Conservation (phyloP, 1,140 invertebrate species). For the Leptoteleia sp. region DNA sequence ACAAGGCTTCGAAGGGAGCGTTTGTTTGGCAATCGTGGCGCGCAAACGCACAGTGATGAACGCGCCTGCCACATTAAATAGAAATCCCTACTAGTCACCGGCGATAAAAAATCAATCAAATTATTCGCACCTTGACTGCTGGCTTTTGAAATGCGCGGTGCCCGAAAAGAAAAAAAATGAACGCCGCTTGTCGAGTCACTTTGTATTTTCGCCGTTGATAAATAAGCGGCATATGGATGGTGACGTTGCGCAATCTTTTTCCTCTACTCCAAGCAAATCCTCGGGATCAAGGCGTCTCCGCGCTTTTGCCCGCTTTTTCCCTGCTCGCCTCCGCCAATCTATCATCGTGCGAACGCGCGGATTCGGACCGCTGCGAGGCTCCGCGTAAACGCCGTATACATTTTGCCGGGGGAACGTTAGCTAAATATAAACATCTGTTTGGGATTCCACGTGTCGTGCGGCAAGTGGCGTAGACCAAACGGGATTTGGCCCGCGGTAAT, state of each 20-base stretch:
- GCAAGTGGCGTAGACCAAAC: conserved; percentile 63
- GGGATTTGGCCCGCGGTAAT: conserved; percentile 69
- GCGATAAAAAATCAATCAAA: conserved; percentile 42
- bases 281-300: conserved; percentile 38
- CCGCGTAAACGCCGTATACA: conserved; percentile 42
- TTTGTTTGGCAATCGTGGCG: conserved; percentile 64
- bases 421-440: conserved; percentile 75
- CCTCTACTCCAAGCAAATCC: conserved; percentile 46
- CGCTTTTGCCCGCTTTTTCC: conserved; percentile 10
- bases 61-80: background rate
- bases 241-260: conserved; percentile 60
- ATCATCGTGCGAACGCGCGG: conserved; percentile 67
- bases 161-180: conserved; percentile 44
- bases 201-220: conserved; percentile 56
- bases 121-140: conserved; percentile 7
- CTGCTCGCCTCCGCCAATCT: conserved; percentile 47
- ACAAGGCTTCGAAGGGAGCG: conserved; percentile 31
- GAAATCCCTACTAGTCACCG: background rate
- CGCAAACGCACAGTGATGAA: conserved; percentile 29
- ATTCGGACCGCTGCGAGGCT: conserved; percentile 20
- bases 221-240: conserved; percentile 64
- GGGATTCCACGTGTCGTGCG: conserved; percentile 70
- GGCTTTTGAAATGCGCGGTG: conserved; percentile 22
- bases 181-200: conserved; percentile 17
- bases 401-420: conserved; percentile 36